Conservation (phyloP, 1,140 invertebrate species). For the Aphelinus atriplicis region DNA sequence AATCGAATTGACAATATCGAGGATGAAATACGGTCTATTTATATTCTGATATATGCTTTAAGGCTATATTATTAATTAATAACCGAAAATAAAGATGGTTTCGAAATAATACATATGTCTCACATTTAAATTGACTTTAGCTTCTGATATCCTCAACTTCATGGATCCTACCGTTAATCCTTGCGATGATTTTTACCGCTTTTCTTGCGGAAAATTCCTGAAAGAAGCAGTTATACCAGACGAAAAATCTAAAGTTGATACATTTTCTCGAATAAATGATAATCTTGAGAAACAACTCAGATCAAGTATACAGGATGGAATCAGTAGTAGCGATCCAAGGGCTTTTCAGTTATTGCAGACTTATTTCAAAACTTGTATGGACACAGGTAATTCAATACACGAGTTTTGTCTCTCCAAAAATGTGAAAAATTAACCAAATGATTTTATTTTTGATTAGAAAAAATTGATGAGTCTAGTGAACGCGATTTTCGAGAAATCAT, state of each 20-base stretch:
- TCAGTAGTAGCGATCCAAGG: conserved; percentile 72
- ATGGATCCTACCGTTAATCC: conserved; percentile 71
- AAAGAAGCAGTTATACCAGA: conserved; percentile 67
- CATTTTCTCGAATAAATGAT: conserved; percentile 83
- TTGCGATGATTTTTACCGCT: conserved; percentile 84
- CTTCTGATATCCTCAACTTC: conserved; percentile 66
- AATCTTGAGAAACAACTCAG: conserved; percentile 82
- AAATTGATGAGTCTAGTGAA: conserved; percentile 25
- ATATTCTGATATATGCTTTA: too few relatives aligned
- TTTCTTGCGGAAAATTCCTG: conserved; percentile 67
- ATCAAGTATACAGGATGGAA: conserved; percentile 76
- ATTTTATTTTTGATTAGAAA: not conserved
- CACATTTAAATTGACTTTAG: conserved; percentile 42
- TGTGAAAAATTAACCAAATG: not conserved
- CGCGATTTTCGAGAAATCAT: conserved; percentile 65
- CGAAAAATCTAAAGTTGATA: conserved; percentile 78
- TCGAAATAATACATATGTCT: too few relatives aligned
- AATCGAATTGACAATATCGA: too few relatives aligned
- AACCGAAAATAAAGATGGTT: too few relatives aligned
- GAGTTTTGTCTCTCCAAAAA: not conserved
- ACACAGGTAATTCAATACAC: conserved; percentile 74
- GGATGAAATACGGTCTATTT: too few relatives aligned
- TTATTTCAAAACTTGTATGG: conserved; percentile 86
- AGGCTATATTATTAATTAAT: too few relatives aligned
- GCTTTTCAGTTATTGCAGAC: conserved; percentile 81